Evolutionary conservation across 2,888 invertebrate genomes (phyloP).

Genomic region (Mycalesis mineus): DNA sequence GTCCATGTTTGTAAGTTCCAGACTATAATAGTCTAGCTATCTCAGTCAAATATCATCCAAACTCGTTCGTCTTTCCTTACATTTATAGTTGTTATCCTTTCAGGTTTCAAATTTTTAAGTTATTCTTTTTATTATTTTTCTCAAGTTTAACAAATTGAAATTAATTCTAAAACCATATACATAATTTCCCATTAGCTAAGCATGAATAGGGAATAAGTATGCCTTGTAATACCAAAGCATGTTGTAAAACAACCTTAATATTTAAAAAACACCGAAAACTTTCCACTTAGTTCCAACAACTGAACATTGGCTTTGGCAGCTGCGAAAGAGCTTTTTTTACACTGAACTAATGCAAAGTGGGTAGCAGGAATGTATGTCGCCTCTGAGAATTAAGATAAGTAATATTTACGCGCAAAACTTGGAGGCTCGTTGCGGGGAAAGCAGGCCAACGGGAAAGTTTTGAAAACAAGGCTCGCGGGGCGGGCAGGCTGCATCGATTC

Average conservation of each 20-base stretch:
- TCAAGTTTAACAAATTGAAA: too few relatives aligned
- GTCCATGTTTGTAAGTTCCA: too few relatives aligned
- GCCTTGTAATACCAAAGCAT: background rate
- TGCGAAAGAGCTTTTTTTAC: slow-evolving; percentile 5
- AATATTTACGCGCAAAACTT: slow-evolving; percentile 23
- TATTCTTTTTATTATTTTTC: too few relatives aligned
- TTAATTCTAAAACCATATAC: too few relatives aligned
- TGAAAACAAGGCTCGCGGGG: slow-evolving; percentile 30
- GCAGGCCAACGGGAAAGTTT: slow-evolving; percentile 18
- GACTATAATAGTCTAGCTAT: too few relatives aligned
- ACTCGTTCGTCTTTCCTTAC: too few relatives aligned
- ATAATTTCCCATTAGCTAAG: background rate
- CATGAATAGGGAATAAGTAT: background rate
- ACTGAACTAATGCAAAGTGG: slow-evolving; percentile 7
- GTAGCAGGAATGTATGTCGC: slow-evolving; percentile 17
- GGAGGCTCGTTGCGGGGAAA: slow-evolving; percentile 14
- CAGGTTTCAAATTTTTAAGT: too few relatives aligned
- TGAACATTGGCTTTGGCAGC: background rate
- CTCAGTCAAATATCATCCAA: too few relatives aligned
- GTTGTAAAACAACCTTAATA: background rate
- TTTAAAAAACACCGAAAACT: background rate
- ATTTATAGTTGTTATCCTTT: too few relatives aligned
- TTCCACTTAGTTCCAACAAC: slow-evolving; percentile 1
- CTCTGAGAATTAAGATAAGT: slow-evolving; percentile 21
- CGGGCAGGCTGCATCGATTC: slow-evolving; percentile 66